These are phyloP conservation scores for Stratiomys singularior DNA, from an alignment of 2,888 invertebrate species.

Conservation along the genomic window DNA sequence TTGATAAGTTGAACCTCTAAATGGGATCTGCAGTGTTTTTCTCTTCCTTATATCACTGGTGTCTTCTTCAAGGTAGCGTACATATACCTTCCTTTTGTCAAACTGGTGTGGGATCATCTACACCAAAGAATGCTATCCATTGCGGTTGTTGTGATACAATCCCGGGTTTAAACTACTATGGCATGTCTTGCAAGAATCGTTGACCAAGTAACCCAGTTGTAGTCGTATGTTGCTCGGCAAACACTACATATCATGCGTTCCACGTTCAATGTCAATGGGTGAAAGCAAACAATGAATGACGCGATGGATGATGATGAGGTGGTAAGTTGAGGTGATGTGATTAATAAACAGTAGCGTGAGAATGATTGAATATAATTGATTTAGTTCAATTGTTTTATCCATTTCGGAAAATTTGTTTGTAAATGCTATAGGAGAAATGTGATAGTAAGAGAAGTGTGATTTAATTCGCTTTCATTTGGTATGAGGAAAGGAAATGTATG, in stretches of 20 bases:
- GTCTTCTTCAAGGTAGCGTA: no score
- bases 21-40: not conserved
- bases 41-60: no score
- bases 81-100: not conserved
- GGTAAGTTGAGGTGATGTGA: not conserved
- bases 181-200: not conserved
- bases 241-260: conserved; percentile 2
- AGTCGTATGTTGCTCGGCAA: not conserved
- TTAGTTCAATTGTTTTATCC: not conserved
- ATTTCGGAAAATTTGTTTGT: no score
- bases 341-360: conserved; percentile 20
- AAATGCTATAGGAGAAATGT: no score
- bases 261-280: conserved; percentile 21
- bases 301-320: not conserved
- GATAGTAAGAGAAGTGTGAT: no score
- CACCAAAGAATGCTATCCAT: no score
- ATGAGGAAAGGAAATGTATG: no score
- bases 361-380: conserved; percentile 12
- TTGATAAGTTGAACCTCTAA: conserved; percentile 25
- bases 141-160: not conserved
- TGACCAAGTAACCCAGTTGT: conserved; percentile 43
- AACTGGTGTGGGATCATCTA: not conserved
- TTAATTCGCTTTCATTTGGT: no score
- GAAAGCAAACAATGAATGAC: conserved; percentile 27
- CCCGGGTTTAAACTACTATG: not conserved